Base-by-base conservation (phyloP, 2,888 invertebrate species). In the Brassicogethes aeneus region DNA sequence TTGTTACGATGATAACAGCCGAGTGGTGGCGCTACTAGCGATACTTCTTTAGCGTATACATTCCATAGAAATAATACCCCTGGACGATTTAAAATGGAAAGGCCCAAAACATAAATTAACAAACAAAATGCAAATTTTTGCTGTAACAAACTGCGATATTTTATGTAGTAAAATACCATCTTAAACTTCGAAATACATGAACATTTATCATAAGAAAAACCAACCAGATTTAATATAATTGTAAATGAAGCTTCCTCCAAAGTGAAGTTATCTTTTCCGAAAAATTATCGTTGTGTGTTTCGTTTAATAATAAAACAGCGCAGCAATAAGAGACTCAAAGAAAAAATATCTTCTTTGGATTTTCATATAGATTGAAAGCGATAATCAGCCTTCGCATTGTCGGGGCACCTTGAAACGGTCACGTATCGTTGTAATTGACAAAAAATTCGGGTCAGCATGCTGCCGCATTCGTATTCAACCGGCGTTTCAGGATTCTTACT, bases 361-460 rank as follows among this genome's bases (percentile, higher is more conserved):
- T 23, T 23, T 23, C 23, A 23, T 23, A 23, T 23, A 23, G 10
- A 23, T 23, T 23, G 23, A 23, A 23, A 23, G 5, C 5, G 23
- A 23, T 23, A 23, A 23, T 23, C 23, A 23, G 23, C 23, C 23
- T 56, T 46, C 56, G 57, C 57, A 57, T 60, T 59, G 47, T 47
- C 49, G 46, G 46, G 45, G 48, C 37, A 41, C 44, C 37, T 41
- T 44, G 42, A 43, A 39, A 15, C 33, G 47, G 47, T 10, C 23
- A 23, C 23, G 23, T 23, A 23, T 23, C 23, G 23, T 23, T 23
- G 5, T 23, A 23, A 23, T 23, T 23, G 23, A 23, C 23, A 23
- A 23, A 23, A 23, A 23, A 23, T 23, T 10, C 23, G 10, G 23
- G 23, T 23, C 23, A 10, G 23, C 5, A n/a, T n/a, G n/a, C n/a